A percentile compares a stretch with the other conserved stretches of the same genome.
These are phyloP conservation scores for Brachycybe producta DNA, from an alignment of 2,888 invertebrate species.

Conservation along the genomic window DNA sequence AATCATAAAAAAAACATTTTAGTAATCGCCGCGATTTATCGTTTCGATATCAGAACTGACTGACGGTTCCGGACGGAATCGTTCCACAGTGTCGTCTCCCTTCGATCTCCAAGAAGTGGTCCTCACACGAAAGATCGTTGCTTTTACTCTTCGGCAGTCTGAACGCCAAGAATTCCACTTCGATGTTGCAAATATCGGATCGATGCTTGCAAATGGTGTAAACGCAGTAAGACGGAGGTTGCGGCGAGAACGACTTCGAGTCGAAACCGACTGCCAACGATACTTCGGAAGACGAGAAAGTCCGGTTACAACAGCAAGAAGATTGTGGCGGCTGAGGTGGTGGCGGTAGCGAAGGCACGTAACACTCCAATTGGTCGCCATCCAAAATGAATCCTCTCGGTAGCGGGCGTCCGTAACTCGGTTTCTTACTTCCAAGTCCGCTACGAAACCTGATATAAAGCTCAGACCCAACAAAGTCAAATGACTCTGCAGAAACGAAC, in stretches of 20 bases:
- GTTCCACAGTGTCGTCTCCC: background rate
- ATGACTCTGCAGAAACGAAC: no score
- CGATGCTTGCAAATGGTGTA: background rate
- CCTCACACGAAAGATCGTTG: background rate
- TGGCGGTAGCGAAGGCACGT: no score
- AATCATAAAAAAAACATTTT: background rate
- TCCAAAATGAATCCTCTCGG: no score
- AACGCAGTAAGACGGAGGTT: background rate
- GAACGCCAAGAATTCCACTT: slow-evolving; percentile 6
- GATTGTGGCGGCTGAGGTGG: no score
- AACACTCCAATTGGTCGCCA: no score
- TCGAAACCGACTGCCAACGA: no score
- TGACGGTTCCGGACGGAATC: slow-evolving; percentile 4
- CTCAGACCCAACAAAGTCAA: no score
- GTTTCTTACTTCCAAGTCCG: no score
- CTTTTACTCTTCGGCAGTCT: background rate
- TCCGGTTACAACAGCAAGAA: no score
- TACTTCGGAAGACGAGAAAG: no score
- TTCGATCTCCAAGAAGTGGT: slow-evolving; percentile 3
- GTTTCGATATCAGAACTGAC: background rate
- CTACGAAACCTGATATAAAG: no score
- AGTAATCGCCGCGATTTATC: background rate
- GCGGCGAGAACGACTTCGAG: background rate
- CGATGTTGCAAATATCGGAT: slow-evolving; percentile 1
- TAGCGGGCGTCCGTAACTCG: no score